A percentile compares a stretch with the other conserved stretches of the same genome.
These are phyloP conservation scores for Montipora capricornis DNA, from an alignment of 64 coral and sea anemone genomes.

Conservation along the genomic window DNA sequence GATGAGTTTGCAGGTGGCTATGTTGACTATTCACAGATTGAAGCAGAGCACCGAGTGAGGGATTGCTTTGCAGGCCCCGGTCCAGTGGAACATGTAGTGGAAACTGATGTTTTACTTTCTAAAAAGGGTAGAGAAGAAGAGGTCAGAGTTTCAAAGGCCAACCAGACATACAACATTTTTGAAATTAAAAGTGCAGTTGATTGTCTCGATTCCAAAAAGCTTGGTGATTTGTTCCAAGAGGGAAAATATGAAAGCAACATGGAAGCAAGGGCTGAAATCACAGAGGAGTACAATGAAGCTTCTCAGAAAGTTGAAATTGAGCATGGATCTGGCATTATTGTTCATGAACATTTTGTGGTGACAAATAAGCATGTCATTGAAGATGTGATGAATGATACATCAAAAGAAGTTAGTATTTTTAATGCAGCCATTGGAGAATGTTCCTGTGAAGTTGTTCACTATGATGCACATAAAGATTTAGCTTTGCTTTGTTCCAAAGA, in stretches of 20 bases:
- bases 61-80: not conserved
- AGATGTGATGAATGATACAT: not conserved
- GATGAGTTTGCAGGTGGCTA: not conserved
- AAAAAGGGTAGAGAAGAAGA: no score
- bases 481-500: no score
- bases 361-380: constrained; percentile 4
- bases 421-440: no score
- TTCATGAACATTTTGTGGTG: not conserved
- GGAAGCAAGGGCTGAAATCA: not conserved
- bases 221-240: not conserved
- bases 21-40: not conserved
- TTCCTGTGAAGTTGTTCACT: no score
- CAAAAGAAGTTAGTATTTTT: no score
- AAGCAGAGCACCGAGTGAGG: not conserved
- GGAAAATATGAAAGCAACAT: not conserved
- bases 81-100: no score
- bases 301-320: not conserved
- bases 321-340: constrained; percentile 1
- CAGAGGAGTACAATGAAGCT: not conserved
- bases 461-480: no score
- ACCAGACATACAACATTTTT: not conserved
- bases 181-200: not conserved
- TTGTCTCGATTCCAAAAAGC: constrained; percentile 2
- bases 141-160: no score
- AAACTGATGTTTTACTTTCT: no score